Evolutionary conservation across 1,140 invertebrate species (phyloP).

Genomic region (Anagrus nilaparvatae): DNA sequence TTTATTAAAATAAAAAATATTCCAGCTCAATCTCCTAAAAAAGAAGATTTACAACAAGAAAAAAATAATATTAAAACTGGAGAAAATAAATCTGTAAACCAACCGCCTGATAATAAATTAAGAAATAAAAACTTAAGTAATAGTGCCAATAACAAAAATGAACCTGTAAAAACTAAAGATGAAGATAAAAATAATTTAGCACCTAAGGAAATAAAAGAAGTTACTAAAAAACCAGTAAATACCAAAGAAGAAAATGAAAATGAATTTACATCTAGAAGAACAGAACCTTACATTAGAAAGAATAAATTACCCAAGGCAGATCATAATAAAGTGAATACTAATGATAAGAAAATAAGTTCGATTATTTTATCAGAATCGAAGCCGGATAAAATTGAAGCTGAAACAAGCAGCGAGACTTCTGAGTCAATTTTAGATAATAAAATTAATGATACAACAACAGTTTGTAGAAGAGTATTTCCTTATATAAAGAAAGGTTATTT

Average conservation of each 20-base stretch:
- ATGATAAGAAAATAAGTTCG: no score
- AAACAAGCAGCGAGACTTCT: no score
- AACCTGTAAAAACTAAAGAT: neutral
- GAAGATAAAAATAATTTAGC: neutral
- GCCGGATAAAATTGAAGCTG: no score
- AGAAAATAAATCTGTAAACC: no score
- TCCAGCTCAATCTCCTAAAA: neutral
- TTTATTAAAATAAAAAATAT: conserved; percentile 6
- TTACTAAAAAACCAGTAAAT: neutral
- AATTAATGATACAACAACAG: no score
- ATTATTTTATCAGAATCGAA: no score
- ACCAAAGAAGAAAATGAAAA: conserved; percentile 10
- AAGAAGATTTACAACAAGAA: neutral
- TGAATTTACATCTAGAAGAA: conserved; percentile 10
- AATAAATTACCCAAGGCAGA: no score
- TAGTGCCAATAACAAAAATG: neutral
- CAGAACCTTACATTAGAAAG: no score
- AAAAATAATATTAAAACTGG: neutral
- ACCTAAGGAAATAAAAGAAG: neutral
- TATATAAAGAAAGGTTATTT: conserved; percentile 3
- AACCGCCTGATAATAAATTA: neutral
- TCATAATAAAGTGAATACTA: no score
- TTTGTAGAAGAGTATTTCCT: no score
- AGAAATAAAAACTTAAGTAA: neutral
- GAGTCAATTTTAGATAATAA: no score